Evolutionary conservation across 2,888 invertebrate genomes (phyloP), one percentile per base, ranked within the genome.

Genomic region (Creontiades dilutus): DNA sequence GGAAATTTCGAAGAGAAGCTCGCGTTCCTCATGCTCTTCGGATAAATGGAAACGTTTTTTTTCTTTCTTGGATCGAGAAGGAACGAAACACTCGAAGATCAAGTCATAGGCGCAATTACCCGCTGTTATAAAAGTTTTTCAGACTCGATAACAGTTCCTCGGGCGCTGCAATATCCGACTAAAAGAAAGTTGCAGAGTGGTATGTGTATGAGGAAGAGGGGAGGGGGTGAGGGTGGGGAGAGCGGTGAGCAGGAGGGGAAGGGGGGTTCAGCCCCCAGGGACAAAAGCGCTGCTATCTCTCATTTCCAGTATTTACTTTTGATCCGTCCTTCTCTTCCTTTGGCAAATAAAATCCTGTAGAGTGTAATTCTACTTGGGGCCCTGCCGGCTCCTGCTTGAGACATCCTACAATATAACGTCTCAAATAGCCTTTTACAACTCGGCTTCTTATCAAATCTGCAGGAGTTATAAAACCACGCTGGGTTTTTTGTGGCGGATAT

Each of bases 301-400:
- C 85, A 85, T 85, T 85, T 85, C 85, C 85, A 85, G 85, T 85
- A 85, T 85, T 85, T 85, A 85, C 85, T 85, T 85, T 85, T 85
- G 61, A 85, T 85, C 85, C 61, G 52, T 37, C 27, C 55, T 61
- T 57, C 57, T 85, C 61, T 61, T 85, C 57, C 85, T 11, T 85
- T 37, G 85, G 85, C 57, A 85, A 85, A 85, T 61, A 85, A 85
- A 61, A 55, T 85, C 85, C 46, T 61, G 57, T 61, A 61, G 85
- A 28, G 57, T 55, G 57, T 85, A 85, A 85, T 85, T 57, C 85
- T 61, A 55, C 85, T 85, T 81, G 81, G 47, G 14, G 47, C 47
- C 48, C 81, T 81, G 48, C 47, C 13, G 23, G 37, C 81, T 81
- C 81, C 47, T 37, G 23, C 47, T 81, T 52, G 47, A 80, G 46